Conservation (phyloP, 1,140 invertebrate genomes). For the Forficula auricularia region DNA sequence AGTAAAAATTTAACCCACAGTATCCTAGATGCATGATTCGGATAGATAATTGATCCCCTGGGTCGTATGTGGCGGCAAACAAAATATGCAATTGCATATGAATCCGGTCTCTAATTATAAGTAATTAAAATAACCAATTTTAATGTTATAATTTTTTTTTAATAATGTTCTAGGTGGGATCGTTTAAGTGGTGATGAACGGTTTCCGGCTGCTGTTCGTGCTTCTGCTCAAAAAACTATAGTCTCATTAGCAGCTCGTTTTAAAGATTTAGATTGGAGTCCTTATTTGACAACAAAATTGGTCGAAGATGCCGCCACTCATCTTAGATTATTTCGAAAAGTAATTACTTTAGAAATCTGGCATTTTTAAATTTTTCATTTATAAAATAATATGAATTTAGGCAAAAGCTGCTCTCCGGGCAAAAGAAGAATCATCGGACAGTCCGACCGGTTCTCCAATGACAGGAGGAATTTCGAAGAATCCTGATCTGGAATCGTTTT, state of each 20-base stretch:
- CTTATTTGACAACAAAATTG: slow-evolving; percentile 64
- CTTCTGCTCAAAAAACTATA: slow-evolving; percentile 32
- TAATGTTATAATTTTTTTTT: slow-evolving; percentile 1
- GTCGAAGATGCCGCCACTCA: slow-evolving; percentile 83
- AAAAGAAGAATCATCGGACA: no score
- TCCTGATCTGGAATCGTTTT: slow-evolving; percentile 49
- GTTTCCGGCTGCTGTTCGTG: slow-evolving; percentile 32
- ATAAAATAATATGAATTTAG: no score
- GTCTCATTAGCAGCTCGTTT: slow-evolving; percentile 31
- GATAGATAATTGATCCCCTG: no score
- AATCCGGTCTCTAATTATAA: no score
- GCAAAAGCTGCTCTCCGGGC: no score
- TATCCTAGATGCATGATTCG: no score
- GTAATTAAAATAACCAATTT: no score
- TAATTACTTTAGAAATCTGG: slow-evolving; percentile 23
- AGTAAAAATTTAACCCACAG: no score
- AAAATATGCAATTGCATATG: no score
- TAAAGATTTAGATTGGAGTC: slow-evolving; percentile 77
- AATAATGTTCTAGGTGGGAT: slow-evolving; percentile 31
- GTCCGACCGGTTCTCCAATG: no score
- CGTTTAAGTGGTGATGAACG: slow-evolving; percentile 34
- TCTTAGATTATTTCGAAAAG: slow-evolving; percentile 57
- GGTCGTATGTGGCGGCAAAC: no score
- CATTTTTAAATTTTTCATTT: no score
- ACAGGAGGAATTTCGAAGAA: background rate